A percentile compares a stretch with the other conserved stretches of the same genome.
Conservation (phyloP, 2,888 invertebrate species). For the Podotricha telesiphe region DNA sequence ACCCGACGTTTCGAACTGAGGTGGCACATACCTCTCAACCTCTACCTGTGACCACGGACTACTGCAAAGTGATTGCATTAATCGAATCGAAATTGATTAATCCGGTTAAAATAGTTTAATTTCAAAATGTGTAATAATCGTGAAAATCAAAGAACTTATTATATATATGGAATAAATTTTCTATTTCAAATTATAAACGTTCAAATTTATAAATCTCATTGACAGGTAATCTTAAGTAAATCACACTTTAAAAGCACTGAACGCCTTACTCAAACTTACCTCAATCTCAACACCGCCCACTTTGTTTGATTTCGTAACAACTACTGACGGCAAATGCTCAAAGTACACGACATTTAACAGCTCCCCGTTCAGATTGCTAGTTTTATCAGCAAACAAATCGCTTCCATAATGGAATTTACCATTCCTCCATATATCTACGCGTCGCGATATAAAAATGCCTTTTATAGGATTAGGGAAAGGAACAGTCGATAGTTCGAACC, state of each 20-base stretch:
- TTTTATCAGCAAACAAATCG: constrained; percentile 84
- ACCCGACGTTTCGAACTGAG: too few species aligned
- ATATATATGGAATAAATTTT: too few species aligned
- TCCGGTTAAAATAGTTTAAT: too few species aligned
- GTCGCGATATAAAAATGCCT: constrained; percentile 82
- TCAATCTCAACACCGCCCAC: constrained; percentile 88
- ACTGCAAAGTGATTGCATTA: too few species aligned
- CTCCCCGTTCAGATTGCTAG: constrained; percentile 83
- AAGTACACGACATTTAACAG: constrained; percentile 85
- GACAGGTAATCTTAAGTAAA: neutral
- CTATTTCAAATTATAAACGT: too few species aligned
- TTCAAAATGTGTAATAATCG: too few species aligned
- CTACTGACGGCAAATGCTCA: constrained; percentile 87
- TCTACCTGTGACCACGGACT: too few species aligned
- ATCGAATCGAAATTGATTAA: too few species aligned
- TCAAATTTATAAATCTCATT: too few species aligned
- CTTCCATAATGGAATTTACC: constrained; percentile 83
- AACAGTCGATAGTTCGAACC: constrained; percentile 89
- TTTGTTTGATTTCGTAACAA: constrained; percentile 64
- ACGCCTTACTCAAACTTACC: constrained; percentile 63
- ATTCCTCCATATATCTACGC: constrained; percentile 87
- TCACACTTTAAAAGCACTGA: constrained; percentile 31
- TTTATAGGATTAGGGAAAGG: constrained; percentile 87
- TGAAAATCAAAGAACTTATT: too few species aligned
- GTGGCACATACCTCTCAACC: too few species aligned